phyloP scores from a whole-genome alignment of 2,797 vertebrate species.

The Melanotaenia trifasciata region DNA sequence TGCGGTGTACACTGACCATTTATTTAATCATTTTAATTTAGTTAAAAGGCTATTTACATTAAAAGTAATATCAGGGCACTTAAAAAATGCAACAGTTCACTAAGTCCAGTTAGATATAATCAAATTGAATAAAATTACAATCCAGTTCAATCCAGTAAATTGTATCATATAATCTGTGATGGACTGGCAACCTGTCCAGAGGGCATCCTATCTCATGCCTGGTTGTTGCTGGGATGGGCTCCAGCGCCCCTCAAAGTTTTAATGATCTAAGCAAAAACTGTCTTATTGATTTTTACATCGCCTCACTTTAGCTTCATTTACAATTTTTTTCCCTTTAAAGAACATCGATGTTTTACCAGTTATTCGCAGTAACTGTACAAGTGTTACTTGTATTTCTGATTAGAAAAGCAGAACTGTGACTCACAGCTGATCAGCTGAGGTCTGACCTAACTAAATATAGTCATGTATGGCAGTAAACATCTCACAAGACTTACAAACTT shows the following conservation, averaged over 20 bases:
- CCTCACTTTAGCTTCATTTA: too few species aligned
- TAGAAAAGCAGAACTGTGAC: too few species aligned
- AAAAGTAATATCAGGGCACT: not conserved
- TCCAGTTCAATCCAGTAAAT: not conserved
- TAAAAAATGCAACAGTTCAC: not conserved
- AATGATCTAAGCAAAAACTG: too few species aligned
- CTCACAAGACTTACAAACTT: not conserved
- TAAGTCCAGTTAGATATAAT: not conserved
- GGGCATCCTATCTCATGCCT: not conserved
- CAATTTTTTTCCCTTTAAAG: not conserved
- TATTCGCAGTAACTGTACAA: not conserved
- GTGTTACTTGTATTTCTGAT: not conserved
- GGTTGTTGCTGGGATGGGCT: not conserved
- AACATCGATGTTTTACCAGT: not conserved
- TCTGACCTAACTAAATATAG: not conserved
- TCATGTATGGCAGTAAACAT: not conserved
- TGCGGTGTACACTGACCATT: too few species aligned
- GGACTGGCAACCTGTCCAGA: too few species aligned
- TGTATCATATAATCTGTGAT: not conserved
- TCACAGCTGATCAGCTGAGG: not conserved
- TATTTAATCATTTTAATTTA: not conserved
- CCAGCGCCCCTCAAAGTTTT: not conserved
- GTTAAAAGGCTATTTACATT: not conserved
- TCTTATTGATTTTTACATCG: not conserved
- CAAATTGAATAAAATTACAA: not conserved